phyloP scores from a whole-genome alignment of 2,888 invertebrate genomes.

The Thymelicus sylvestris region DNA sequence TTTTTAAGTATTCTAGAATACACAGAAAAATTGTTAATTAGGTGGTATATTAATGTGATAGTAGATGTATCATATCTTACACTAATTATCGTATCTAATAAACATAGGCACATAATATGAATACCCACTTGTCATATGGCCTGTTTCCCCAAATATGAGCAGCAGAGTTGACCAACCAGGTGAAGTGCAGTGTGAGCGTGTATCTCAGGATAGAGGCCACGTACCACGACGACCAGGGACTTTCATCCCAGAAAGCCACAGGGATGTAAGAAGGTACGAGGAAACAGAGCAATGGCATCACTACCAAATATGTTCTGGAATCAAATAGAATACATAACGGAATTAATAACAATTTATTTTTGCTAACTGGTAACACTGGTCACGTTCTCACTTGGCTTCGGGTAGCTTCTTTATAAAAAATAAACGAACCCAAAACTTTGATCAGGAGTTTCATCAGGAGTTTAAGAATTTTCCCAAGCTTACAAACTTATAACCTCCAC shows the following conservation, averaged over 20 bases:
- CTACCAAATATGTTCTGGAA: slow-evolving; percentile 89
- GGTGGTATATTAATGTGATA: too few species aligned
- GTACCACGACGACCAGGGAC: slow-evolving; percentile 90
- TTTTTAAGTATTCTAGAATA: too few species aligned
- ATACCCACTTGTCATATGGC: slow-evolving; percentile 93
- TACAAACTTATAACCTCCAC: too few species aligned
- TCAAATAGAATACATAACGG: background rate
- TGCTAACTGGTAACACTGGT: background rate
- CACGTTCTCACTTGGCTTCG: too few species aligned
- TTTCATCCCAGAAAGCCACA: slow-evolving; percentile 90
- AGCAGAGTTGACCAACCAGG: slow-evolving; percentile 97
- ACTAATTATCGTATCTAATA: too few species aligned
- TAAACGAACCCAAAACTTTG: too few species aligned
- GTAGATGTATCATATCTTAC: too few species aligned
- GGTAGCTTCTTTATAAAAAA: too few species aligned
- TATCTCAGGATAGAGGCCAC: slow-evolving; percentile 90
- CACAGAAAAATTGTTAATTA: too few species aligned
- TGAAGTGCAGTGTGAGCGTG: slow-evolving; percentile 90
- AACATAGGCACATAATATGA: too few species aligned
- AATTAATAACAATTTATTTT: background rate
- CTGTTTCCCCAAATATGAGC: slow-evolving; percentile 96
- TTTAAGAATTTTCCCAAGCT: too few species aligned
- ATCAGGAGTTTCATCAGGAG: too few species aligned
- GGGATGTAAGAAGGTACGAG: slow-evolving; percentile 92
- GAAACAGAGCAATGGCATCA: slow-evolving; percentile 92